These are phyloP conservation scores for Cydia pomonella DNA, from an alignment of 1,140 invertebrate species.

Conservation along the genomic window DNA sequence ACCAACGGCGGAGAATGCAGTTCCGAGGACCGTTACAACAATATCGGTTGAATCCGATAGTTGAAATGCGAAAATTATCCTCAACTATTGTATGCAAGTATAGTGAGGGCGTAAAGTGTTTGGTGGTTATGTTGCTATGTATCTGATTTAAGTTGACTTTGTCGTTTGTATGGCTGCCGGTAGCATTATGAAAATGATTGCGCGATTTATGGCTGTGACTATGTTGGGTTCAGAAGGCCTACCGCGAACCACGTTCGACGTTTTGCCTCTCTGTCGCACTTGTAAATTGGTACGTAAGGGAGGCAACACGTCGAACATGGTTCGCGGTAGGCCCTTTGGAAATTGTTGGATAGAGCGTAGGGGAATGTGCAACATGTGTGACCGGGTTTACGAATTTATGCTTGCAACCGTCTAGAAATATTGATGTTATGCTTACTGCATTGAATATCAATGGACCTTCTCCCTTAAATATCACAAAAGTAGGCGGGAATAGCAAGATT, in stretches of 20 bases:
- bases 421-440: neutral
- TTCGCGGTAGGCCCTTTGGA: no score
- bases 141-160: constrained; percentile 75
- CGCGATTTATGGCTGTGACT: constrained; percentile 13
- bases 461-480: no score
- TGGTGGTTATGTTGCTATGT: constrained; percentile 74
- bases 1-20: constrained; percentile 61
- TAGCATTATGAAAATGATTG: constrained; percentile 39
- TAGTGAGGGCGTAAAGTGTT: constrained; percentile 67
- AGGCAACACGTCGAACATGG: no score
- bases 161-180: constrained; percentile 70
- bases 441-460: neutral
- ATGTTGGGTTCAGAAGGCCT: no score
- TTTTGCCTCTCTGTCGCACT: no score
- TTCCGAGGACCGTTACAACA: constrained; percentile 65
- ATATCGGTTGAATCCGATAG: constrained; percentile 70
- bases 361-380: neutral
- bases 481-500: no score
- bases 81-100: constrained; percentile 48
- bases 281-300: no score
- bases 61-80: constrained; percentile 73
- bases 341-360: constrained; percentile 13
- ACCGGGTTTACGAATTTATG: neutral
- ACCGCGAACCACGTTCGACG: no score
- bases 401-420: neutral